phyloP scores from a whole-genome alignment of 2,888 invertebrate species.

The Pristionchus japonicus region DNA sequence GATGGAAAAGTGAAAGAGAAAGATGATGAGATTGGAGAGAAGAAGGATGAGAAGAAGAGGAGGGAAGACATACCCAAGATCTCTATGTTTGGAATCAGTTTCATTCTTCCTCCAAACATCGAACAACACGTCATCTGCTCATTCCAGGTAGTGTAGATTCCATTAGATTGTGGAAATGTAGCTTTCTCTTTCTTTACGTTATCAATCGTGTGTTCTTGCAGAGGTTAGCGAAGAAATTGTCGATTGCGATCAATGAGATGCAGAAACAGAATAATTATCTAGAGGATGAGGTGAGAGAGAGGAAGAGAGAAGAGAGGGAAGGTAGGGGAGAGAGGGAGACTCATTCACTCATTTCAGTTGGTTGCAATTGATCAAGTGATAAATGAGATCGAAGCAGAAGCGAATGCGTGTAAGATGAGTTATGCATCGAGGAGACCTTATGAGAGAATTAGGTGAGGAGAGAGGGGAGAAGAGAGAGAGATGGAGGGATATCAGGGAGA shows the following conservation, averaged over 20 bases:
- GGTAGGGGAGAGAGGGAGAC: background rate
- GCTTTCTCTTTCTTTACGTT: background rate
- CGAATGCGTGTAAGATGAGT: background rate
- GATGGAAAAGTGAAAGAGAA: background rate
- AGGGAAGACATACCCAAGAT: too few relatives aligned
- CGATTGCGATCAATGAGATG: slow-evolving; percentile 60
- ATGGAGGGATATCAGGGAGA: slow-evolving; percentile 39
- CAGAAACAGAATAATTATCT: slow-evolving; percentile 61
- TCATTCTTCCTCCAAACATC: slow-evolving; percentile 48
- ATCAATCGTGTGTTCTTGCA: slow-evolving; percentile 49
- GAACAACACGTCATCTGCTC: slow-evolving; percentile 36
- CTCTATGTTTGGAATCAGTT: slow-evolving; percentile 50
- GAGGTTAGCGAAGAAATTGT: slow-evolving; percentile 61
- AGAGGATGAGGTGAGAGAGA: slow-evolving; percentile 52
- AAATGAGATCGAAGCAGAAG: slow-evolving; percentile 39
- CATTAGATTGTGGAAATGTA: background rate
- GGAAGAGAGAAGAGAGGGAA: background rate
- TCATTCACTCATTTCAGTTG: background rate
- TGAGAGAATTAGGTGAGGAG: slow-evolving; percentile 28
- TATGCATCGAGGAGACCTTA: background rate
- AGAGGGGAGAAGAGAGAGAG: background rate
- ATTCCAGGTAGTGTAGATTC: slow-evolving; percentile 4
- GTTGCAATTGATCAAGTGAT: background rate
- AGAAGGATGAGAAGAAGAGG: background rate
- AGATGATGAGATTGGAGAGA: background rate